phyloP scores from a whole-genome alignment of 2,797 vertebrate species.

The Benthosema pterotum region DNA sequence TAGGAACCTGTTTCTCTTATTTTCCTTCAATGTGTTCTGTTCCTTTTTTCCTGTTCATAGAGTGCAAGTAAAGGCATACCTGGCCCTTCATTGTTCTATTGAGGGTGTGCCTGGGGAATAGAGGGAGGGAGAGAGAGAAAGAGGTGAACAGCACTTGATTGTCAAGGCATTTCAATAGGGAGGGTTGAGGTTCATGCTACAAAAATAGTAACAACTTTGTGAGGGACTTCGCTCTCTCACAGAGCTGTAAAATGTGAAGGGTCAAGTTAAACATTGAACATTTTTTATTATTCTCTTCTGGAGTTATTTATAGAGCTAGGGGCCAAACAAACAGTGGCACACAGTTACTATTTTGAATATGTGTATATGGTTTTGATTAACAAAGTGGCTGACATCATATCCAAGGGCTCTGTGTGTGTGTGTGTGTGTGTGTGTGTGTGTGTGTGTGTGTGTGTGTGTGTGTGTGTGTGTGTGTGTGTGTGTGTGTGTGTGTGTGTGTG shows the following conservation, averaged over 20 bases:
- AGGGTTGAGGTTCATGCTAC: constrained; percentile 36
- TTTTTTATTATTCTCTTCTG: constrained; percentile 59
- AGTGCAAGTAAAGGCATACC: constrained; percentile 66
- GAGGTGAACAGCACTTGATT: constrained; percentile 66
- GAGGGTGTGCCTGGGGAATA: constrained; percentile 80
- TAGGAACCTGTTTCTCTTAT: constrained; percentile 66
- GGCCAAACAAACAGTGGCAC: constrained; percentile 24
- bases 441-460: too few species aligned
- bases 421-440: too few species aligned
- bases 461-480: too few species aligned
- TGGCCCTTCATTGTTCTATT: constrained; percentile 81
- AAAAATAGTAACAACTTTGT: constrained; percentile 54
- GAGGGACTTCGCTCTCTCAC: constrained; percentile 70
- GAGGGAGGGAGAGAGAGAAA: constrained; percentile 62
- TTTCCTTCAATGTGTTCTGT: constrained; percentile 8
- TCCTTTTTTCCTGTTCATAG: constrained; percentile 24
- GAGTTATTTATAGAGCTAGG: constrained; percentile 60
- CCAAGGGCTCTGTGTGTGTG: constrained; percentile 2
- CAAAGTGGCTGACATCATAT: constrained; percentile 7
- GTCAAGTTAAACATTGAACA: constrained; percentile 74
- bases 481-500: too few species aligned
- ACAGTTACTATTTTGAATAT: constrained; percentile 22
- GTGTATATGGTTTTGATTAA: neutral
- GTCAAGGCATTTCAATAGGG: constrained; percentile 67
- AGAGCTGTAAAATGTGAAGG: constrained; percentile 49